A percentile compares a stretch with the other conserved stretches of the same genome.
Evolutionary conservation across 2,888 invertebrate species (phyloP).

Genomic region (Calephelis perditalis): DNA sequence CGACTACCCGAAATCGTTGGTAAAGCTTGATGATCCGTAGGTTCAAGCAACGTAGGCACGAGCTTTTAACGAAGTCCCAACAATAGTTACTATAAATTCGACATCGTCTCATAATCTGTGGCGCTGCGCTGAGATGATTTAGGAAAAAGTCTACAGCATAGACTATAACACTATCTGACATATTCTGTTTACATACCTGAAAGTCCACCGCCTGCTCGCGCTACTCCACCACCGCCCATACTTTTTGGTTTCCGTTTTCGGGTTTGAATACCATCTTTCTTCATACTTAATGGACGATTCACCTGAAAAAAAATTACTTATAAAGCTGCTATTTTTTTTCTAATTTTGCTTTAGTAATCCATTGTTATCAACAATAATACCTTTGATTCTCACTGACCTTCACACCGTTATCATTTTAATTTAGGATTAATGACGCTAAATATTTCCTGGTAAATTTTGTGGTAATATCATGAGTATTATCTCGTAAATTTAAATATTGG

Average conservation of each 20-base stretch:
- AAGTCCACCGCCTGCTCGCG: conserved; percentile 44
- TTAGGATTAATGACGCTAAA: too few relatives aligned
- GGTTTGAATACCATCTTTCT: conserved; percentile 98
- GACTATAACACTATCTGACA: conserved; percentile 8
- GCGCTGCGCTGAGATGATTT: conserved; percentile 10
- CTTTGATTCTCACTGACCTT: too few relatives aligned
- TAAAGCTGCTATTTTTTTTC: too few relatives aligned
- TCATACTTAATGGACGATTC: conserved; percentile 97
- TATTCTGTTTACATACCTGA: conserved; percentile 47
- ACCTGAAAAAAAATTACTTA: conserved; percentile 78
- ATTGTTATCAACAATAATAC: too few relatives aligned
- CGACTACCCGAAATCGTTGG: too few relatives aligned
- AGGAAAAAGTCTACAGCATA: conserved; percentile 18
- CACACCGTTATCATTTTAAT: too few relatives aligned
- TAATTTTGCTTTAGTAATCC: too few relatives aligned
- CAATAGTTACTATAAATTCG: not conserved
- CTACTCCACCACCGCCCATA: conserved; percentile 55
- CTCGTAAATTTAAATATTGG: too few relatives aligned
- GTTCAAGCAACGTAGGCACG: too few relatives aligned
- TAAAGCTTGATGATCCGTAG: too few relatives aligned
- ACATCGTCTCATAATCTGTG: not conserved
- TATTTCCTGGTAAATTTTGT: too few relatives aligned
- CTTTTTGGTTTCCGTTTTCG: conserved; percentile 94
- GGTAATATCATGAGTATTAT: too few relatives aligned
- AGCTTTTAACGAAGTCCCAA: conserved; percentile 15